Evolutionary conservation across 2,113 vertebrate genomes (phyloP), one percentile per base, ranked within the genome.

Genomic region (Cyanistes caeruleus): DNA sequence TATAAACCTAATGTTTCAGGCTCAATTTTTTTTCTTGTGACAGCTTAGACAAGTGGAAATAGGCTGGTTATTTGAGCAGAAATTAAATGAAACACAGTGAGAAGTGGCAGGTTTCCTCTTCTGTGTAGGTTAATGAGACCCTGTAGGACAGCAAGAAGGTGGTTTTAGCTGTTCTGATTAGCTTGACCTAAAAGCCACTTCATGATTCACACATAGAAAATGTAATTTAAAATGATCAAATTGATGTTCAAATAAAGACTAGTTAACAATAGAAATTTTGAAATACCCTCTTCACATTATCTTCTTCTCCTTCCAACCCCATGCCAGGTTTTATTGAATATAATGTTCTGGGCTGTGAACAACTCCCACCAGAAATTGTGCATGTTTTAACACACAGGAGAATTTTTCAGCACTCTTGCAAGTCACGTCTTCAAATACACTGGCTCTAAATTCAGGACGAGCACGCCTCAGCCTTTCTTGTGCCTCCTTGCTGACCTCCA

Each of bases 101-200:
- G 74, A 95, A 91, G 72, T 91, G 59, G 64, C 78, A 95, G 78
- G 20, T 74, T 96, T 90, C 72, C 63, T 88, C 55, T 91, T 95
- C 55, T 77, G 55, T 77, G 55, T 80, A 87, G 87, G 82, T 95
- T 96, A 96, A 96, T 93, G 78, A 97, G 89, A 88, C 75, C 33
- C 84, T 73, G 55, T 91, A 95, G 87, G 78, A 91, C 74, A 84
- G 90, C 74, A 87, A 96, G 84, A 91, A 85, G 55, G 56, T 95
- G 33, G 85, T 76, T 89, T 94, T 73, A 95, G 68, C 90, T 91
- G 59, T 69, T 96, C 89, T 93, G 90, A 95, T 96, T 96, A 95
- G 79, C 63, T 95, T 95, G 84, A 94, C 93, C 90, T 93, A 91
- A 95, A 93, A 94, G 90, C 55, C 33, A 84, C 43, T 90, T 90